Base-by-base conservation (phyloP, 2,888 invertebrate species). In the Pseudococcus viburni region DNA sequence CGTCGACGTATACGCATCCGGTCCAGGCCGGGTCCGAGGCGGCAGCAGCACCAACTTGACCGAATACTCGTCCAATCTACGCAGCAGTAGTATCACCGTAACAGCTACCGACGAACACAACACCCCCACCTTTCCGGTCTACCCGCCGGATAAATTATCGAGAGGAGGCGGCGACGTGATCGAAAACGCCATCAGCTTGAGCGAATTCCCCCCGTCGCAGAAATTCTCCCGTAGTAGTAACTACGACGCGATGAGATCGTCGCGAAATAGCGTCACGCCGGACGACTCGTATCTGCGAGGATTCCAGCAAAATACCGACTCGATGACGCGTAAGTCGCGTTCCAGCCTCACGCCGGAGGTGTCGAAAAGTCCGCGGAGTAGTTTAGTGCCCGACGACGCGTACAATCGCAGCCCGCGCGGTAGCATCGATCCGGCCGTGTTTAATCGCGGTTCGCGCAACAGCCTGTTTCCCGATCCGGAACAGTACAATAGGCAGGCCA, bases 341-440 rank as follows among this genome's bases (percentile, higher is more conserved):
- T 94, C 94, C 90, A 94, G 94, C 90, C 91, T 95, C 90, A 93
- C 93, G 5, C 94, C 94, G 0, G 94, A 94, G 55, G 92, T 92
- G 90, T 91, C 92, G 89, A 94, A 93, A 90, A 94, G 93, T 89
- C 94, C 93, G 48, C 92, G 93, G 90, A 91, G 92, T 91, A 94
- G 94, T 90, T 91, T 93, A 51, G 93, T 93, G 87, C 94, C 94
- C 7, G 93, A 93, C 0, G 94, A 94, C 0, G 91, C 91, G 46
- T 90, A 90, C 59, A 91, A 92, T 89, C 91, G 92, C 26, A 92
- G 91, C 89, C 92, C 92, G 0, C 90, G 92, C 33, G 88, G 93
- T 90, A 92, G 93, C 90, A 91, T 92, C 39, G 90, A 9, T 91
- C 92, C 6, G 92, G 92, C 85, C 90, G 92, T 77, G 92, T 91